Conservation (phyloP, 2,888 invertebrate species). For the Platerodrilus igneus region DNA sequence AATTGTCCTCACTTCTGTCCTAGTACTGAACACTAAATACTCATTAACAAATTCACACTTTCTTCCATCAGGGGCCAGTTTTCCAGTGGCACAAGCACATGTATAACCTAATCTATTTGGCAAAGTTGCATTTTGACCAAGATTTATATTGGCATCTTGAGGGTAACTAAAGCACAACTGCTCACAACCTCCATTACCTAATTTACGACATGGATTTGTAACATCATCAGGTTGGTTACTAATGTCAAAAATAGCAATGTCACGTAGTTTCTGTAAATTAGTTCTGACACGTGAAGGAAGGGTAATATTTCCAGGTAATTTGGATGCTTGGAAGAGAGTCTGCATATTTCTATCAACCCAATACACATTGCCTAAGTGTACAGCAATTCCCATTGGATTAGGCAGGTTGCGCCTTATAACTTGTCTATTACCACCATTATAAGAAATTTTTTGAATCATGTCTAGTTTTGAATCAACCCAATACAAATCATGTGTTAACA, state of each 20-base stretch:
- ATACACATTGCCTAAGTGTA: slow-evolving; percentile 78
- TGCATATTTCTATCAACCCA: slow-evolving; percentile 93
- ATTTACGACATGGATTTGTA: slow-evolving; percentile 72
- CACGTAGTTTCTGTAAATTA: slow-evolving; percentile 79
- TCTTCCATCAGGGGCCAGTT: slow-evolving; percentile 58
- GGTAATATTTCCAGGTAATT: slow-evolving; percentile 67
- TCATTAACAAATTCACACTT: slow-evolving; percentile 82
- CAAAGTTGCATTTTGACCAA: slow-evolving; percentile 51
- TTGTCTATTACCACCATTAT: slow-evolving; percentile 74
- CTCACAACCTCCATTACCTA: slow-evolving; percentile 80
- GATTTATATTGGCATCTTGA: slow-evolving; percentile 9
- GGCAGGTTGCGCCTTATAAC: slow-evolving; percentile 83
- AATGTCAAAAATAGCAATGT: slow-evolving; percentile 87
- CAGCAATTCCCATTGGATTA: slow-evolving; percentile 89
- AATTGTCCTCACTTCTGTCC: slow-evolving; percentile 90
- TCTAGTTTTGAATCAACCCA: slow-evolving; percentile 97
- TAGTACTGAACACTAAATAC: slow-evolving; percentile 88
- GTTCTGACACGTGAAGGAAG: slow-evolving; percentile 71
- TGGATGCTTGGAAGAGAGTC: slow-evolving; percentile 76
- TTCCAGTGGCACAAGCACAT: slow-evolving; percentile 92
- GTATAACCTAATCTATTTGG: slow-evolving; percentile 53
- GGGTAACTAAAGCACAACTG: slow-evolving; percentile 95
- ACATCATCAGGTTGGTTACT: slow-evolving; percentile 82
- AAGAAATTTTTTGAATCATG: slow-evolving; percentile 88
- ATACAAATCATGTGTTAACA: slow-evolving; percentile 90